Evolutionary conservation across 1,140 invertebrate species (phyloP).

Genomic region (Mercenaria mercenaria): DNA sequence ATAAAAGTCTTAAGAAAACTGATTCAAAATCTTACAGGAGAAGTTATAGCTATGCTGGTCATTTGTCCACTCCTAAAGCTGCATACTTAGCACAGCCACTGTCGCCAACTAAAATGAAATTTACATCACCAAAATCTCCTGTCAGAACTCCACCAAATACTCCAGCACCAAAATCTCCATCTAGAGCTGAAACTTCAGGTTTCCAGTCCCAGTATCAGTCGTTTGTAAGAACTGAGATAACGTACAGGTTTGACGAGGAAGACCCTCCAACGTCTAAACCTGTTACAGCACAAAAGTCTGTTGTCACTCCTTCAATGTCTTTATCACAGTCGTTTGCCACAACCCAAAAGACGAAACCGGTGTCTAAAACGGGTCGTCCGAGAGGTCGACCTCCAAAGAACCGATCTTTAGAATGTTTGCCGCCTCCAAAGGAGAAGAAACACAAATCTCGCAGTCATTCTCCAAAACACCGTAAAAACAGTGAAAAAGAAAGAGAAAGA

Average conservation of each 20-base stretch:
- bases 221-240: conserved; percentile 54
- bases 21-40: conserved; percentile 34
- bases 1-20: conserved; percentile 30
- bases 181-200: conserved; percentile 38
- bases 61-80: conserved; percentile 36
- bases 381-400: conserved; percentile 58
- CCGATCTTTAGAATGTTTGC: neutral
- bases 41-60: conserved; percentile 50
- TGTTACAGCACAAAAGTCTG: neutral
- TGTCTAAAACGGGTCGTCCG: conserved; percentile 44
- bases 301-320: neutral
- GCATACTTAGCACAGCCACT: conserved; percentile 54
- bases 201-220: conserved; percentile 65
- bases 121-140: conserved; percentile 33
- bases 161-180: conserved; percentile 48
- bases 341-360: neutral
- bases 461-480: conserved; percentile 53
- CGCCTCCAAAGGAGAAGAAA: conserved; percentile 55
- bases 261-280: neutral
- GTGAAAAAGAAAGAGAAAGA: conserved; percentile 20
- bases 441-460: conserved; percentile 66
- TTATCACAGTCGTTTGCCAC: neutral
- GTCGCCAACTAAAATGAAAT: conserved; percentile 60
- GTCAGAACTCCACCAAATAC: conserved; percentile 24
- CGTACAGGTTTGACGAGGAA: conserved; percentile 57